Base-by-base conservation (phyloP, 2,797 vertebrate genomes). In the Hyperoplus immaculatus region DNA sequence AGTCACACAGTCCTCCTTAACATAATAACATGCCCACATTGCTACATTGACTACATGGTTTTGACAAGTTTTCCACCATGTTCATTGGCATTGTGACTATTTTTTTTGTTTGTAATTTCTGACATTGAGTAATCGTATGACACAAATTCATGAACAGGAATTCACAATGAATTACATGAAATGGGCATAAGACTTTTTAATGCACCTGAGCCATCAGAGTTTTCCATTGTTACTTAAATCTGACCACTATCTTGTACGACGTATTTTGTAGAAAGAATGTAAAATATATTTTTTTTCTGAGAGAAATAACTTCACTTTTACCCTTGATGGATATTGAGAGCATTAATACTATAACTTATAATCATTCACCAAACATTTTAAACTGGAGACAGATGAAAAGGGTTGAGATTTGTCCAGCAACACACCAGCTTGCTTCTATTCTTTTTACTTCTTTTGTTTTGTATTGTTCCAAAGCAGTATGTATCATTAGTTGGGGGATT, bases 401-500 rank as follows among this genome's bases (percentile, higher is more conserved):
- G 3, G 49, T 49, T 61, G 46, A 46, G 60, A 76, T 70, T 58
- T 83, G 16, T 16, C 88, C 38, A 6, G 21, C 50, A 69, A 68
- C 75, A 60, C 42, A 69, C n/a, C 56, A 38, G 55, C 72, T 74
- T 65, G 62, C 59, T 75, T 81, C 77, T 64, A 9, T 75, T 78
- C 39, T 78, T 65, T 84, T 81, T 72, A 72, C 29, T 29, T 29
- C 29, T 29, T 29, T 84, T 80, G 66, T 68, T 41, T 90, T 89
- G 29, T 29, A 15, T 90, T 86, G 75, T 87, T 86, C 87, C 75
- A 76, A 72, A 53, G 63, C 61, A 75, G 56, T 74, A 75, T 87
- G 82, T 81, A 82, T 89, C 84, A 83, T 85, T 79, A 83, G 80
- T 79, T 62, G 53, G 50, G 78, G 77, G 75, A 83, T 81, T 80